A percentile compares a stretch with the other conserved stretches of the same genome.
phyloP scores from a whole-genome alignment of 2,113 vertebrate genomes.

The Eublepharis macularius region DNA sequence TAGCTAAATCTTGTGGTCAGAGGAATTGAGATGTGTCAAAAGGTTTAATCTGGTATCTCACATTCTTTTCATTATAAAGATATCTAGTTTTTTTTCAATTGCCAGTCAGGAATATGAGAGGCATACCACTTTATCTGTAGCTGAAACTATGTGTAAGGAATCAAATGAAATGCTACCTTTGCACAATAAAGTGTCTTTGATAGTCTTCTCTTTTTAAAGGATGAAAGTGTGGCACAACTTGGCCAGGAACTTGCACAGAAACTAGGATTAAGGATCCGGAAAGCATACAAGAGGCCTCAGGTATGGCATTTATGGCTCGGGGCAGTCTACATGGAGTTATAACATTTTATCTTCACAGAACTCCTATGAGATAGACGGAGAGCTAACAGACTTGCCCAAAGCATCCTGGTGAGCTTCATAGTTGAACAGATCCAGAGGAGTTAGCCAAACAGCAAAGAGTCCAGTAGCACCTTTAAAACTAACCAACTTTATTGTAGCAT shows the following conservation, averaged over 20 bases:
- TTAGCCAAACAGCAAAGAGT: too few relatives aligned
- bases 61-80: too few relatives aligned
- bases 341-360: not conserved
- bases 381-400: not conserved
- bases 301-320: constrained; percentile 64
- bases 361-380: not conserved
- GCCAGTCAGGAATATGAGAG: not conserved
- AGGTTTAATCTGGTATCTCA: too few relatives aligned
- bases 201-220: constrained; percentile 72
- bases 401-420: not conserved
- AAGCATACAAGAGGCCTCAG: constrained; percentile 86
- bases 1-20: too few relatives aligned
- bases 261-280: constrained; percentile 85
- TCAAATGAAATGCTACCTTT: constrained; percentile 22
- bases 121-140: not conserved
- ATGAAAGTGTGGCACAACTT: constrained; percentile 87
- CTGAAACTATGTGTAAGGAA: not conserved
- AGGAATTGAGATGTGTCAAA: too few relatives aligned
- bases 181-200: constrained; percentile 4
- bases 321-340: not conserved
- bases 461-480: too few relatives aligned
- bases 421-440: too few relatives aligned
- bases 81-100: not conserved
- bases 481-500: too few relatives aligned
- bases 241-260: constrained; percentile 88